These are phyloP conservation scores for Drepana falcataria DNA, from an alignment of 2,888 invertebrate species.

Conservation along the genomic window DNA sequence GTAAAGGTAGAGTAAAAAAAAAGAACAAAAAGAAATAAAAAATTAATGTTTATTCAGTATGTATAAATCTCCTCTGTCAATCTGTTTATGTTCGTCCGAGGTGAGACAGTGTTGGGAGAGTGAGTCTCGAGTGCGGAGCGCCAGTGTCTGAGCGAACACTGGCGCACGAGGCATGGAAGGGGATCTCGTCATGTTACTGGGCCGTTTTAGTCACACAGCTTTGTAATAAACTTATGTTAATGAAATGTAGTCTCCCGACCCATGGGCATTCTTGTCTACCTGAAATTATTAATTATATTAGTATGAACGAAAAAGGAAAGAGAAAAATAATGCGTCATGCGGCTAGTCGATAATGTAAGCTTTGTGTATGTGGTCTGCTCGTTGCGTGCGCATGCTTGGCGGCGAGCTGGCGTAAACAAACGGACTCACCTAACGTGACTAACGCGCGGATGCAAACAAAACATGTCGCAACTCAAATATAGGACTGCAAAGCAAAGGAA, in stretches of 20 bases:
- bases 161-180: slow-evolving; percentile 28
- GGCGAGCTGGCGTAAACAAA: slow-evolving; percentile 18
- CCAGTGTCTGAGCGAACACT: slow-evolving; percentile 21
- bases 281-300: slow-evolving; percentile 78
- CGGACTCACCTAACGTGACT: slow-evolving; percentile 48
- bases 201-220: slow-evolving; percentile 60
- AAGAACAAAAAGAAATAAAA: slow-evolving; percentile 58
- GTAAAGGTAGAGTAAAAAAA: slow-evolving; percentile 67
- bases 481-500: slow-evolving; percentile 38
- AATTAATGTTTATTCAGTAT: slow-evolving; percentile 52
- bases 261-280: slow-evolving; percentile 74
- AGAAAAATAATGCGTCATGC: slow-evolving; percentile 48
- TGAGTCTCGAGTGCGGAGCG: not conserved
- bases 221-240: slow-evolving; percentile 59
- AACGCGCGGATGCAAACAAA: slow-evolving; percentile 12
- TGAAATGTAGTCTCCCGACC: slow-evolving; percentile 74
- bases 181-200: slow-evolving; percentile 46
- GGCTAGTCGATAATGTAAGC: slow-evolving; percentile 44
- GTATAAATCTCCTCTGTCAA: slow-evolving; percentile 20
- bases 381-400: not conserved
- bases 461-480: slow-evolving; percentile 20
- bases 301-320: slow-evolving; percentile 69
- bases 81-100: slow-evolving; percentile 20
- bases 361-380: no score
- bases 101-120: slow-evolving; percentile 10